phyloP scores from a whole-genome alignment of 2,113 vertebrate species.

The Siniperca knerii region DNA sequence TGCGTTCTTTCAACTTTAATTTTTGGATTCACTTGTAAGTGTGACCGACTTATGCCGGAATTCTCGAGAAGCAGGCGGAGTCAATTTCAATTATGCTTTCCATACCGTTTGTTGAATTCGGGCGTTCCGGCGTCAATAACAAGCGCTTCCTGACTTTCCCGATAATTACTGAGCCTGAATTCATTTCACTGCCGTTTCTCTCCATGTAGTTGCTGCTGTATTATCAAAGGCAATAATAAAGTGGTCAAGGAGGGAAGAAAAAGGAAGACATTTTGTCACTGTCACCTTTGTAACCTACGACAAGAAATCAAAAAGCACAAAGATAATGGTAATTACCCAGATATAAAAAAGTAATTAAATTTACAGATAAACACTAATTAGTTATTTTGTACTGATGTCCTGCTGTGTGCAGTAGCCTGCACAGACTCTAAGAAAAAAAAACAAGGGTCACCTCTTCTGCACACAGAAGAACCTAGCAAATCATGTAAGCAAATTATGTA shows the following conservation, averaged over 20 bases:
- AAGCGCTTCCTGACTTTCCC: background rate
- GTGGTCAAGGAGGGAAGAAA: background rate
- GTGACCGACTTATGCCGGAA: rapidly evolving
- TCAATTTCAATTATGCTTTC: rapidly evolving
- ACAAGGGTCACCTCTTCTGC: background rate
- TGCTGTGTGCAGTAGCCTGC: background rate
- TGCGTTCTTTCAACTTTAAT: constrained; percentile 49
- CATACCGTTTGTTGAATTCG: background rate
- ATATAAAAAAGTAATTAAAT: background rate
- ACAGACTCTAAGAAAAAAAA: background rate
- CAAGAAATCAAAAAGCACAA: background rate
- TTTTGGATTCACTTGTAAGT: background rate
- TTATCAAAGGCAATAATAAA: background rate
- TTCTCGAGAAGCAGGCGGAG: background rate
- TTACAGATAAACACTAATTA: background rate
- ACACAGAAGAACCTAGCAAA: background rate
- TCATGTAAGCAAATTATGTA: background rate
- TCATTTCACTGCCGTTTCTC: background rate
- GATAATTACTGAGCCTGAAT: background rate
- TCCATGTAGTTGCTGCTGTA: too few species aligned
- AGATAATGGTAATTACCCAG: background rate
- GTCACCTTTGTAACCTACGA: background rate
- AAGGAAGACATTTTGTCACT: background rate
- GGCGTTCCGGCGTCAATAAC: background rate
- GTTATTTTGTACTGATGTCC: background rate